These are phyloP conservation scores for Sinonovacula constricta DNA, from an alignment of 1,140 invertebrate species.

Conservation along the genomic window DNA sequence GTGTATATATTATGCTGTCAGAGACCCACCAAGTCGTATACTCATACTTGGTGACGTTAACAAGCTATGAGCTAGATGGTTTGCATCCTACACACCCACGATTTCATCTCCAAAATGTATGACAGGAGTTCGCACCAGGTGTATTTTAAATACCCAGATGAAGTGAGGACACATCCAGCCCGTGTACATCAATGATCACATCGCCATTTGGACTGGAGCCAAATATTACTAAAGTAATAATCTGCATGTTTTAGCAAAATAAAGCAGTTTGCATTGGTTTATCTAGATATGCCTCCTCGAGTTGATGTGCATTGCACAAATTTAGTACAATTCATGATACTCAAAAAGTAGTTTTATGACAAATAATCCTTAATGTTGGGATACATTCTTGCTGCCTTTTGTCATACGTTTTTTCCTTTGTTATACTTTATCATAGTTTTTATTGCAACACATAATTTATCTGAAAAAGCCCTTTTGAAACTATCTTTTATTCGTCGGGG, in stretches of 20 bases:
- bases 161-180: background rate
- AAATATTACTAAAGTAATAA: background rate
- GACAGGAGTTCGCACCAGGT: constrained; percentile 6
- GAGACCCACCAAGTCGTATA: background rate
- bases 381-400: too few relatives aligned
- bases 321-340: too few relatives aligned
- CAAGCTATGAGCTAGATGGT: background rate
- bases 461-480: too few relatives aligned
- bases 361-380: too few relatives aligned
- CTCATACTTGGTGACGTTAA: constrained; percentile 12
- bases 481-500: too few relatives aligned
- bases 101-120: constrained; percentile 8
- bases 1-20: background rate
- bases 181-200: background rate
- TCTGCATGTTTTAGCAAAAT: background rate
- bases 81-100: background rate
- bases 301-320: too few relatives aligned
- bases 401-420: too few relatives aligned
- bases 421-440: too few relatives aligned
- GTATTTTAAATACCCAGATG: background rate
- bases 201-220: constrained; percentile 3
- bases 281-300: too few relatives aligned
- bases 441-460: too few relatives aligned
- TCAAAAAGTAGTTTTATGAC: too few relatives aligned
- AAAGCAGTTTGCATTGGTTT: background rate